A percentile compares a stretch with the other conserved stretches of the same genome.
These are phyloP conservation scores for Neogobius melanostomus DNA, from an alignment of 2,113 vertebrate species.

Conservation along the genomic window DNA sequence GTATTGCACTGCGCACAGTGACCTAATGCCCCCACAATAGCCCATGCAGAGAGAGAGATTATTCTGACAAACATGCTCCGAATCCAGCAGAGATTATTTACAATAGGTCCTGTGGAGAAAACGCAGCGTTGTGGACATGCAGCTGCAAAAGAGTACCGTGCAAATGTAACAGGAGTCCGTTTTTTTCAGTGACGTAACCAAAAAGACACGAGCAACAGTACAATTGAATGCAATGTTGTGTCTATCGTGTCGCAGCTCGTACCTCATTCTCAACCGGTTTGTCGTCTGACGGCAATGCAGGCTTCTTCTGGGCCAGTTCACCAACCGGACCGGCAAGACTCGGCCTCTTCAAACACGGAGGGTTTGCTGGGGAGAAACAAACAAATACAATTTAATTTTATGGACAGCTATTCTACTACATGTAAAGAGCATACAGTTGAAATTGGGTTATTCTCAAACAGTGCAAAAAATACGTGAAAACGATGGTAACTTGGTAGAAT, in stretches of 20 bases:
- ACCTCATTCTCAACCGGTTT: slow-evolving; percentile 65
- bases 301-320: slow-evolving; percentile 72
- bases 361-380: slow-evolving; percentile 68
- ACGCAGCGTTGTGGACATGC: slow-evolving; percentile 23
- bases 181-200: background rate
- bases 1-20: slow-evolving; percentile 28
- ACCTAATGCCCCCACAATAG: slow-evolving; percentile 24
- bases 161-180: slow-evolving; percentile 5
- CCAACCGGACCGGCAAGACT: slow-evolving; percentile 45
- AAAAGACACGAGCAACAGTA: background rate
- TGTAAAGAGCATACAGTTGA: no score
- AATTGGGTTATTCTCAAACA: no score
- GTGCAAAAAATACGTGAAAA: no score
- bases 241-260: slow-evolving; percentile 19
- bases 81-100: slow-evolving; percentile 3
- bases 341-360: slow-evolving; percentile 79
- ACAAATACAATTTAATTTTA: background rate
- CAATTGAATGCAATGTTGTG: background rate
- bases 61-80: slow-evolving; percentile 1
- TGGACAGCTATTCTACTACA: no score
- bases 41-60: slow-evolving; percentile 30
- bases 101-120: background rate
- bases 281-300: slow-evolving; percentile 55
- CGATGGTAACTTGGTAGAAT: no score
- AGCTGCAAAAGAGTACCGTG: slow-evolving; percentile 24